Conservation (phyloP, 53 echinoderm and acorn worm genomes). For the Holothuria scabra region DNA sequence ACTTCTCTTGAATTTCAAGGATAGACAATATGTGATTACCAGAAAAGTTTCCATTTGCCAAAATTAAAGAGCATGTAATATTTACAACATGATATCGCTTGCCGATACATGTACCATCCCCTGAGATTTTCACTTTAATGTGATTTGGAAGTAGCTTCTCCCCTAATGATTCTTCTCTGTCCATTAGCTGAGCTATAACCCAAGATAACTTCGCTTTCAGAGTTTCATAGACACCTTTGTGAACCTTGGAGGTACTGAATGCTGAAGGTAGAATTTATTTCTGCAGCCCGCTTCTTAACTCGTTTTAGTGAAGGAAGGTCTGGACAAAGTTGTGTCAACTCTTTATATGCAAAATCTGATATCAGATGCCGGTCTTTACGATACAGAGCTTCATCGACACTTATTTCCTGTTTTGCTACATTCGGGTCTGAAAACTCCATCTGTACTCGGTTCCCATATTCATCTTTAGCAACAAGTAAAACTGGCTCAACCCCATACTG, state of each 20-base stretch:
- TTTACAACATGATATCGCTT: not conserved
- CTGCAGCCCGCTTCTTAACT: not conserved
- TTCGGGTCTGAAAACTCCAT: not conserved
- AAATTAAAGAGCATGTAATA: not conserved
- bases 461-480: not conserved
- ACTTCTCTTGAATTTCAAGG: too few relatives aligned
- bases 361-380: not conserved
- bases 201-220: not conserved
- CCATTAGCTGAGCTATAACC: too few relatives aligned
- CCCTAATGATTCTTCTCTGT: too few relatives aligned
- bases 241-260: not conserved
- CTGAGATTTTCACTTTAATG: not conserved
- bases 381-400: not conserved
- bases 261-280: not conserved
- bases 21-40: too few relatives aligned
- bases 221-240: not conserved
- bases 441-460: not conserved
- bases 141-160: too few relatives aligned
- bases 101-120: not conserved
- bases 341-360: not conserved
- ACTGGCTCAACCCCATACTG: not conserved
- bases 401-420: not conserved
- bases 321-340: not conserved
- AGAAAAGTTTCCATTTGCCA: too few relatives aligned
- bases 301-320: not conserved